A percentile compares a stretch with the other conserved stretches of the same genome.
These are phyloP conservation scores for Abrostola tripartita DNA, from an alignment of 2,888 invertebrate species.

Conservation along the genomic window DNA sequence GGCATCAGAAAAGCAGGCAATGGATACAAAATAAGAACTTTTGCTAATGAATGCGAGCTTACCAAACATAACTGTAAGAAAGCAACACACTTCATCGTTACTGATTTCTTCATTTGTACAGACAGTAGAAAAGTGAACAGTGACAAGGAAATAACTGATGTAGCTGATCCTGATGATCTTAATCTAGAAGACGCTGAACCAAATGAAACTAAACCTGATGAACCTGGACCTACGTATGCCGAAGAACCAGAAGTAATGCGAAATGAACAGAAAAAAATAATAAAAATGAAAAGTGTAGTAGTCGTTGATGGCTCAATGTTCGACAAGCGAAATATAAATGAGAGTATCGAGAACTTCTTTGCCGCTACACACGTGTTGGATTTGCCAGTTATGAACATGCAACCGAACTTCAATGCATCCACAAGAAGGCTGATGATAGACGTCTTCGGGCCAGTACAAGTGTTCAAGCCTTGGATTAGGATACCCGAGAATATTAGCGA, in stretches of 20 bases:
- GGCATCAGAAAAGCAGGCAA: conserved; percentile 67
- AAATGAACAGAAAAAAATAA: conserved; percentile 8
- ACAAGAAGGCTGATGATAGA: conserved; percentile 67
- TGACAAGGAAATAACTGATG: conserved; percentile 32
- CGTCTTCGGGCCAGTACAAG: conserved; percentile 67
- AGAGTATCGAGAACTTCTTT: conserved; percentile 76
- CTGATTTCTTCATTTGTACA: conserved; percentile 69
- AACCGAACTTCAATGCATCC: conserved; percentile 54
- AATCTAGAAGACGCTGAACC: no score
- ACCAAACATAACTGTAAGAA: conserved; percentile 69
- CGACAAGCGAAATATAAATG: conserved; percentile 66
- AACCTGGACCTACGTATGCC: no score
- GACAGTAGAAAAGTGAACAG: not conserved
- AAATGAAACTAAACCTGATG: no score
- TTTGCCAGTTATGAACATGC: conserved; percentile 68
- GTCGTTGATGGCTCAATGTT: conserved; percentile 68
- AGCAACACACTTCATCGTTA: conserved; percentile 60
- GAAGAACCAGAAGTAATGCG: not conserved
- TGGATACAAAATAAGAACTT: conserved; percentile 71
- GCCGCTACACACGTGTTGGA: conserved; percentile 74
- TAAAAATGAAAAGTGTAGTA: conserved; percentile 60
- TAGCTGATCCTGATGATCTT: conserved; percentile 13
- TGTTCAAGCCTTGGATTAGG: conserved; percentile 70
- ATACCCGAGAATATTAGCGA: conserved; percentile 69
- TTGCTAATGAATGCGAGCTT: conserved; percentile 70